These are phyloP conservation scores for Neofelis nebulosa DNA, from an alignment of 2,113 vertebrate genomes.

Conservation along the genomic window DNA sequence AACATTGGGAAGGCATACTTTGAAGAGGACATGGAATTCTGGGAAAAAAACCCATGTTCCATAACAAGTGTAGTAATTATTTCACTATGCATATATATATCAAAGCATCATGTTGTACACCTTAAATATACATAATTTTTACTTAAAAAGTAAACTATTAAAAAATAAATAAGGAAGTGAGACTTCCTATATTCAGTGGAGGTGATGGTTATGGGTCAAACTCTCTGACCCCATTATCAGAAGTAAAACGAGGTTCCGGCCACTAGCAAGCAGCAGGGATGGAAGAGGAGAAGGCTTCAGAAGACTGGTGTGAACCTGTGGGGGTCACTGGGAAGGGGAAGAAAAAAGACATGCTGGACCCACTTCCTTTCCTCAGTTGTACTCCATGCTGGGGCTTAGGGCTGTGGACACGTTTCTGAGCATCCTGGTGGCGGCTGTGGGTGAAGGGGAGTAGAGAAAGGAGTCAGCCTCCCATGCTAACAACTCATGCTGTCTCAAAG, in stretches of 20 bases:
- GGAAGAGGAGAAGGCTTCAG: background rate
- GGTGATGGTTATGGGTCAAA: background rate
- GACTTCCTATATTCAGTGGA: background rate
- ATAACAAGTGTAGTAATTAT: background rate
- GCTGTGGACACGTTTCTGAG: background rate
- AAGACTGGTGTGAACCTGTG: background rate
- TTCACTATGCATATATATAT: background rate
- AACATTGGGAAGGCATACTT: background rate
- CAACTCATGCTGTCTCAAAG: background rate
- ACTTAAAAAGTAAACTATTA: slow-evolving; percentile 2
- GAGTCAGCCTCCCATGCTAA: background rate
- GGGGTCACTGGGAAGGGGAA: background rate
- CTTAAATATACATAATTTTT: background rate
- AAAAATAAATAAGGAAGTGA: background rate
- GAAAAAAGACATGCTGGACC: background rate
- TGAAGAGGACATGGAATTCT: background rate
- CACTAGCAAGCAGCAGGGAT: background rate
- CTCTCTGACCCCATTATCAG: background rate
- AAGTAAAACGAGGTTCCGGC: background rate
- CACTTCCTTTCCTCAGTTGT: background rate
- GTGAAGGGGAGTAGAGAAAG: background rate
- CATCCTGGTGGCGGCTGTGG: too few species aligned
- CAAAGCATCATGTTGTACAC: background rate
- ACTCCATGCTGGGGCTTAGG: background rate
- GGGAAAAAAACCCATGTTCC: background rate